Conservation (phyloP, 2,888 invertebrate genomes). For the Actias luna region DNA sequence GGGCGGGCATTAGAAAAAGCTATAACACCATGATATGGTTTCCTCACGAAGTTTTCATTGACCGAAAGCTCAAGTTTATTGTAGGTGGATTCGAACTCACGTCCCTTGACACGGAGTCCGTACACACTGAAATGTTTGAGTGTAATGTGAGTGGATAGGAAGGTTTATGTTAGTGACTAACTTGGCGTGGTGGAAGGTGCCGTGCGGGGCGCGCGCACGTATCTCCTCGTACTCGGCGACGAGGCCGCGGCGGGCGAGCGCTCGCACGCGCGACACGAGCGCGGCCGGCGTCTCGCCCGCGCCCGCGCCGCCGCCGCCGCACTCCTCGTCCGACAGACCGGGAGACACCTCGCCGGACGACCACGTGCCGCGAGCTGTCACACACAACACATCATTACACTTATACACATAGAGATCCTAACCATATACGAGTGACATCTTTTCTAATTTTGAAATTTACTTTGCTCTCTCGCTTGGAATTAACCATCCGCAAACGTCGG, state of each 20-base stretch:
- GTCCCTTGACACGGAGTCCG: no score
- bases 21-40: no score
- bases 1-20: no score
- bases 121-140: no score
- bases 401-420: neutral
- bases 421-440: no score
- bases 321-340: slow-evolving; percentile 95
- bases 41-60: no score
- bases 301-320: slow-evolving; percentile 80
- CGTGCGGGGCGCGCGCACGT: slow-evolving; percentile 90
- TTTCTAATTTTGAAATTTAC: no score
- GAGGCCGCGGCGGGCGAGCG: slow-evolving; percentile 90
- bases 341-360: slow-evolving; percentile 84
- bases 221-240: slow-evolving; percentile 94
- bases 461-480: no score
- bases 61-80: no score
- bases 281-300: slow-evolving; percentile 86
- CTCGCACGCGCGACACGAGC: slow-evolving; percentile 88
- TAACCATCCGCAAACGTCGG: no score
- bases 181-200: slow-evolving; percentile 94
- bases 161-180: slow-evolving; percentile 55
- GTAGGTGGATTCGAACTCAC: no score
- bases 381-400: slow-evolving; percentile 11
- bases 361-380: slow-evolving; percentile 70
- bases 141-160: neutral